Conservation (phyloP, 2,797 vertebrate species). For the Crypturellus tataupa region DNA sequence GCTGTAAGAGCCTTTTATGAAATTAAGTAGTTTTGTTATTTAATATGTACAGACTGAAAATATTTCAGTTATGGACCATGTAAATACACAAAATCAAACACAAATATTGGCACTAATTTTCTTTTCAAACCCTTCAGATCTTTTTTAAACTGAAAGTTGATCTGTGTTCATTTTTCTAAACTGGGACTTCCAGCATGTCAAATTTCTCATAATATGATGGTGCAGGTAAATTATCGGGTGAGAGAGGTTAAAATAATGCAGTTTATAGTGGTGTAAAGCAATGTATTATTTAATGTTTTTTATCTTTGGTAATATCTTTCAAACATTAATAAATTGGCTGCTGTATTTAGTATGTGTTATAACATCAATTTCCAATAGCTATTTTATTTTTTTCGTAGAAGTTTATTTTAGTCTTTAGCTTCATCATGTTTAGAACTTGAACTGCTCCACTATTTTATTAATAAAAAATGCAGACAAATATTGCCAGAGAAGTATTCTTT, state of each 20-base stretch:
- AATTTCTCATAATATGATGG: neutral
- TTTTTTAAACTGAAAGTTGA: neutral
- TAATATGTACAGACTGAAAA: constrained; percentile 23
- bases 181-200: neutral
- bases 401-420: constrained; percentile 32
- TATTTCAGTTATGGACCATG: neutral
- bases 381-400: constrained; percentile 38
- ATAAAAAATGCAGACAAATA: neutral
- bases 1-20: neutral
- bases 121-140: neutral
- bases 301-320: constrained; percentile 24
- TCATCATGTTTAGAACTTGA: constrained; percentile 25
- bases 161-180: neutral
- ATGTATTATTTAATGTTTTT: neutral
- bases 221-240: constrained; percentile 5
- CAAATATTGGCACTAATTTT: constrained; percentile 60
- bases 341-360: constrained; percentile 48
- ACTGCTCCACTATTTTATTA: constrained; percentile 11
- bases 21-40: neutral
- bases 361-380: constrained; percentile 33
- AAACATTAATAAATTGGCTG: constrained; percentile 61
- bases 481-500: neutral
- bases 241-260: neutral
- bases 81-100: constrained; percentile 28
- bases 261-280: neutral